Conservation (phyloP, 1,140 invertebrate genomes). For the Rhyacophila brunnea region DNA sequence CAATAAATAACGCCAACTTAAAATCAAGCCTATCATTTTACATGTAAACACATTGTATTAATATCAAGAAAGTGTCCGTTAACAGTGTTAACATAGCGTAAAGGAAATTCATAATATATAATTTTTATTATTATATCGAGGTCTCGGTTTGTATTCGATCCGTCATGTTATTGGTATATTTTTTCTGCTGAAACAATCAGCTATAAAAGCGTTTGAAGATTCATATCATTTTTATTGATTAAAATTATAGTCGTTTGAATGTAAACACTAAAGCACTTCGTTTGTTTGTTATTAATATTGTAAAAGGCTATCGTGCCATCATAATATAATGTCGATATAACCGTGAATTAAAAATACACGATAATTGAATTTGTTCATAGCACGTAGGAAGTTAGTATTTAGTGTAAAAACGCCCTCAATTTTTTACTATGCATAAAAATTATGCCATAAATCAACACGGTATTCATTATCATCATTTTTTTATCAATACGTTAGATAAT, state of each 20-base stretch:
- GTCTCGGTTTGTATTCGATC: neutral
- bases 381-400: conserved; percentile 11
- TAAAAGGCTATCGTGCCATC: conserved; percentile 19
- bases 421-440: no score
- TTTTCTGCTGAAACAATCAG: conserved; percentile 12
- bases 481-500: no score
- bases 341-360: neutral
- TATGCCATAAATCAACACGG: no score
- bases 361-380: conserved; percentile 22
- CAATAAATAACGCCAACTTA: no score
- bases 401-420: no score
- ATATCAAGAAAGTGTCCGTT: no score
- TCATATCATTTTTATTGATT: conserved; percentile 28
- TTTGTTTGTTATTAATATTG: conserved; percentile 8
- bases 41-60: no score
- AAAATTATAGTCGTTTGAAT: conserved; percentile 26
- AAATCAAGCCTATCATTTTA: no score
- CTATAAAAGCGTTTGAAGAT: conserved; percentile 15
- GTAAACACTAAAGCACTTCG: conserved; percentile 10
- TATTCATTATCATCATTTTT: no score
- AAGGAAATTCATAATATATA: no score
- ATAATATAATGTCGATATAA: neutral
- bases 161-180: neutral
- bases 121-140: no score
- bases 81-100: no score